A percentile compares a stretch with the other conserved stretches of the same genome.
These are phyloP conservation scores for Phengaris arion DNA, from an alignment of 2,888 invertebrate species.

Conservation along the genomic window DNA sequence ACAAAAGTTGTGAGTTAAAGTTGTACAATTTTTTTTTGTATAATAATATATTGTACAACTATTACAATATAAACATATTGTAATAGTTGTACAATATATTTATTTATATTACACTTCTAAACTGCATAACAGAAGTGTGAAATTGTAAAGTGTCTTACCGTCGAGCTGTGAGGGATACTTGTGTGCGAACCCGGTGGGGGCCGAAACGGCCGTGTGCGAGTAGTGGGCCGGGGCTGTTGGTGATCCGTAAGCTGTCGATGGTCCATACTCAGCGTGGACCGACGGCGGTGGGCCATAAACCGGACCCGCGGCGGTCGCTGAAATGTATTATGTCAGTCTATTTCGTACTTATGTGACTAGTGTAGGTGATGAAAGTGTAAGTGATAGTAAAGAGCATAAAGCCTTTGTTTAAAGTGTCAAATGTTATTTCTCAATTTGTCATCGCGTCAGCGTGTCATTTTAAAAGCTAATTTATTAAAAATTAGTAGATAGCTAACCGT, in stretches of 20 bases:
- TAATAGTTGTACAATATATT: background rate
- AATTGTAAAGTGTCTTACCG: constrained; percentile 51
- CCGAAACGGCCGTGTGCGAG: constrained; percentile 55
- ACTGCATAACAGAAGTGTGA: constrained; percentile 1
- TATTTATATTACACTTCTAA: background rate
- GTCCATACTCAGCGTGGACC: constrained; percentile 60
- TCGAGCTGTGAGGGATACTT: constrained; percentile 70
- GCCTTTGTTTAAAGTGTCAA: background rate
- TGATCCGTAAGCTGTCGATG: constrained; percentile 62
- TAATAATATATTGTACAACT: too few species aligned
- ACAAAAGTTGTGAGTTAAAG: too few species aligned
- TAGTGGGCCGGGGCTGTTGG: constrained; percentile 70
- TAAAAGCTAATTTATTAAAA: background rate
- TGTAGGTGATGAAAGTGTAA: background rate
- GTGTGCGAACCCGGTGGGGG: constrained; percentile 67
- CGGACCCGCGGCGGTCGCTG: constrained; percentile 50
- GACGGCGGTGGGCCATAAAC: constrained; percentile 67
- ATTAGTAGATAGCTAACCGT: background rate
- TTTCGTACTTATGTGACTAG: background rate
- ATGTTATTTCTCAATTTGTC: background rate
- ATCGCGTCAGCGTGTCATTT: background rate
- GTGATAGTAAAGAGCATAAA: background rate
- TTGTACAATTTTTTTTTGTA: too few species aligned
- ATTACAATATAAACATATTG: too few species aligned
- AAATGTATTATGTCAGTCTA: constrained; percentile 27